These are phyloP conservation scores for Rhabdornis inornatus DNA, from an alignment of 2,113 vertebrate genomes.

Conservation along the genomic window DNA sequence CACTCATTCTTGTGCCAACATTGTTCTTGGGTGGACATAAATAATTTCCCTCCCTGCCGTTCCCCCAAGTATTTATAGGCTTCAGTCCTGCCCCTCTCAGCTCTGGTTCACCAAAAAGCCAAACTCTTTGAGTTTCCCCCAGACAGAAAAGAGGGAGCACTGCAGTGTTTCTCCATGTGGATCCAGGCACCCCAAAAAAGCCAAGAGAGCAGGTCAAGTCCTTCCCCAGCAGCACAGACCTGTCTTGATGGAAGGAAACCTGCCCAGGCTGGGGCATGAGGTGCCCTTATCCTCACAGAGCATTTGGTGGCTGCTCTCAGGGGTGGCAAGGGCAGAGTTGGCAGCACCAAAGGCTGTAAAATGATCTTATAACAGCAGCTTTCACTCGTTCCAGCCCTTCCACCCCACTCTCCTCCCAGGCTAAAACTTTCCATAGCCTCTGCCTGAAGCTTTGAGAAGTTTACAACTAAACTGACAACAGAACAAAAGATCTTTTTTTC, in stretches of 20 bases:
- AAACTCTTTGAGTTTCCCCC: background rate
- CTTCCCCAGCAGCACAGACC: background rate
- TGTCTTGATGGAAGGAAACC: background rate
- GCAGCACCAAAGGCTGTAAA: background rate
- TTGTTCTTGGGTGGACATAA: background rate
- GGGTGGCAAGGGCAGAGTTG: background rate
- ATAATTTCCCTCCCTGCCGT: background rate
- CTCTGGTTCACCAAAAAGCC: background rate
- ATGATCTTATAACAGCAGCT: background rate
- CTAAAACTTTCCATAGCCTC: background rate
- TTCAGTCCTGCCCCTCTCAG: background rate
- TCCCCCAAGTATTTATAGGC: background rate
- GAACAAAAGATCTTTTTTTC: background rate
- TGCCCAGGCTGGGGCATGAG: background rate
- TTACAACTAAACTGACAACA: background rate
- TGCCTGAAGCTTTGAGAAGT: background rate
- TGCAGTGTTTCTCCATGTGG: background rate
- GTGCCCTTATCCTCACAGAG: background rate
- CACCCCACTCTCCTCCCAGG: background rate
- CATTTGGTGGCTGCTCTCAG: background rate
- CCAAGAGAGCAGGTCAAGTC: background rate
- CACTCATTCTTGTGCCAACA: background rate
- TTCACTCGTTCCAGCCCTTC: background rate
- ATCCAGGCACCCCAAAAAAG: background rate
- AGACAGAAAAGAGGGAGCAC: background rate